These are phyloP conservation scores for Python bivittatus DNA, from an alignment of 2,113 vertebrate species.

Conservation along the genomic window DNA sequence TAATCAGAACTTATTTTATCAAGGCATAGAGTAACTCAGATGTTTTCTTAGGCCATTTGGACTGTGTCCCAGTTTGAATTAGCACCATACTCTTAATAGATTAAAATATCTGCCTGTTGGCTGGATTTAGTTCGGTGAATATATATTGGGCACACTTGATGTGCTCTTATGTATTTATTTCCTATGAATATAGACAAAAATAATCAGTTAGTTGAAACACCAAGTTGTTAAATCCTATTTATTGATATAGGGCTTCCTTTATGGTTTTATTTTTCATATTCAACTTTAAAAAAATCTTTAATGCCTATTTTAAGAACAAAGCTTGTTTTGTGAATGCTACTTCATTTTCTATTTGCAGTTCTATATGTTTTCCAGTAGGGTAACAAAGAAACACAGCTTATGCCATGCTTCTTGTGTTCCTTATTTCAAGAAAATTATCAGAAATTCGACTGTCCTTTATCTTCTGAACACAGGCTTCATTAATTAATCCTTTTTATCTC, in stretches of 20 bases:
- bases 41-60: neutral
- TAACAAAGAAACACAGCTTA: constrained; percentile 52
- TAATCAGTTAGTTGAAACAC: neutral
- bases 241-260: neutral
- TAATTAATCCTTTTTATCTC: constrained; percentile 70
- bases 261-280: neutral
- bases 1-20: neutral
- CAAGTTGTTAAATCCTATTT: neutral
- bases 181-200: too few relatives aligned
- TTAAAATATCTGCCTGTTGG: neutral
- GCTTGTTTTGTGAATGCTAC: constrained; percentile 3
- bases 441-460: constrained; percentile 57
- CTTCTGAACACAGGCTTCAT: constrained; percentile 52
- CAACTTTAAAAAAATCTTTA: neutral
- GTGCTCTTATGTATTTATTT: neutral
- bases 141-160: neutral
- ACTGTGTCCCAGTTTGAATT: too few relatives aligned
- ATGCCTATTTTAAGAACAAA: neutral
- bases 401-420: constrained; percentile 26
- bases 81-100: neutral
- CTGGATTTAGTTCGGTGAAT: neutral
- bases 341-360: neutral
- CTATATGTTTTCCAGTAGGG: constrained; percentile 37
- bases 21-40: neutral
- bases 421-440: constrained; percentile 62